Evolutionary conservation across 2,113 vertebrate species (phyloP), one percentile per base, ranked within the genome.

Genomic region (Gorilla gorilla): DNA sequence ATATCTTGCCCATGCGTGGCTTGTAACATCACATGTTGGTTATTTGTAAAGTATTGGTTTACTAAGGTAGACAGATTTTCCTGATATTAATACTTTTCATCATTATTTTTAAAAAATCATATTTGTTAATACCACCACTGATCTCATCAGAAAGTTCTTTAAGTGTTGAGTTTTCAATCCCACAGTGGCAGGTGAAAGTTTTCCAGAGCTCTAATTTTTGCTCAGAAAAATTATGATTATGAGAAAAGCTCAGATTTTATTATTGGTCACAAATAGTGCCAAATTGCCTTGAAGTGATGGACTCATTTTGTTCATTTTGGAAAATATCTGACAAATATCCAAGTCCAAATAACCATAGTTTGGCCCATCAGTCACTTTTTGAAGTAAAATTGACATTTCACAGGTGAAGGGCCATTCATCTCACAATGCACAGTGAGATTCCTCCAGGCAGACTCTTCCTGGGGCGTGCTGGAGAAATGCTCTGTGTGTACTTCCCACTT

Each of bases 391-490:
- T 10, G 43, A 18, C 0, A 6, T 20, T 32, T 27, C 30, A 0
- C 1, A 17, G 68, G 5, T 10, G 3, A 2, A 6, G 89, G 25
- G 59, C 57, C 75, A 6, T 55, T 64, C 13, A 12, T 1, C 38
- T 3, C 22, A 0, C 6, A 18, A 12, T 0, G 2, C 38, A 0
- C 1, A 0, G 23, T 20, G 64, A 45, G 12, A 45, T 18, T 32
- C 66, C 57, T 45, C 2, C 16, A 80, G 76, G 45, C 32, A 9
- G 25, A 35, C 35, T 79, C 43, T 13, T 55, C 25, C 32, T 11
- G 18, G 7, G 16, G 45, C 20, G 4, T 1, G 0, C 13, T 0
- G 0, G 32, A 12, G 27, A 13, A 8, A 14, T 3, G 2, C 79
- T 48, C 6, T 5, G 0, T 4, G 25, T 2, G 0, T 16, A 4